These are phyloP conservation scores for Chrysolina haemoptera DNA, from an alignment of 2,888 invertebrate species.

Conservation along the genomic window DNA sequence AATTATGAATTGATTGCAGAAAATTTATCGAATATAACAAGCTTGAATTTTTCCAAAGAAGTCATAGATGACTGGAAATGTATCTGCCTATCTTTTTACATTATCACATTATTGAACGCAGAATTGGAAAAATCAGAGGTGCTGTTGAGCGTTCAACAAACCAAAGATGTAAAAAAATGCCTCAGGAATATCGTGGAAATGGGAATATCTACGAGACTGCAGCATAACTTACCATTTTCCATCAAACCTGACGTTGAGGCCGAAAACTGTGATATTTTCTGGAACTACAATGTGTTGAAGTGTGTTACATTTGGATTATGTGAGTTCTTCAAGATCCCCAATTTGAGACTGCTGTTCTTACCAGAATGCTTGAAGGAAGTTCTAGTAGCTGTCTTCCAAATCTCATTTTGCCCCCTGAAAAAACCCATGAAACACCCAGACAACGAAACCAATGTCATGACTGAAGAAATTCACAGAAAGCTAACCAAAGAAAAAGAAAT, in stretches of 20 bases:
- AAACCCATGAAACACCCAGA: constrained; percentile 70
- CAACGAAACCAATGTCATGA: constrained; percentile 71
- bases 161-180: constrained; percentile 75
- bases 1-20: constrained; percentile 40
- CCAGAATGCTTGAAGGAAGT: constrained; percentile 75
- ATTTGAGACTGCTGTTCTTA: constrained; percentile 74
- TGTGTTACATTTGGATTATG: constrained; percentile 71
- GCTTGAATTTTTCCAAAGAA: constrained; percentile 48
- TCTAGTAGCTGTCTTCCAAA: constrained; percentile 79
- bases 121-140: constrained; percentile 58
- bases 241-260: constrained; percentile 40
- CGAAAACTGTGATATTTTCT: constrained; percentile 64
- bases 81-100: constrained; percentile 68
- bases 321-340: constrained; percentile 70
- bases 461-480: constrained; percentile 72
- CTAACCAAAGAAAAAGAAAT: constrained; percentile 71
- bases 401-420: constrained; percentile 79
- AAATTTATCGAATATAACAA: constrained; percentile 36
- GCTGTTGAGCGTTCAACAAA: constrained; percentile 78
- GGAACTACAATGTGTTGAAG: constrained; percentile 72
- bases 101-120: constrained; percentile 67
- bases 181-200: constrained; percentile 77
- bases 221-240: constrained; percentile 70
- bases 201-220: constrained; percentile 78
- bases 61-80: constrained; percentile 67